Percentiles rank a stretch among this genome's conserved stretches.
Conservation (phyloP, 2,888 invertebrate species). For the Sturmia bella region DNA sequence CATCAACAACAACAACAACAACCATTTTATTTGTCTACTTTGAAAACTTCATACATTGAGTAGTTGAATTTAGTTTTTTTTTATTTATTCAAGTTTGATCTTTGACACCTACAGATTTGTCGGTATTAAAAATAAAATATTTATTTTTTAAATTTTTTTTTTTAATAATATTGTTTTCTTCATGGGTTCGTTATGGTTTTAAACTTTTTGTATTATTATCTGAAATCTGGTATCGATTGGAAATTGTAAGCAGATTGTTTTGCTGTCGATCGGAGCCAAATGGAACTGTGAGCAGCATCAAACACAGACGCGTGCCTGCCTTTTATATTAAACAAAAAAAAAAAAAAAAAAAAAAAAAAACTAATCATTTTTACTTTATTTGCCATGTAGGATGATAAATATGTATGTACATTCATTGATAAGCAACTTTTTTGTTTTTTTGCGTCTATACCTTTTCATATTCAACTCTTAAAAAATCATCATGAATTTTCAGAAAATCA, state of each 20-base stretch:
- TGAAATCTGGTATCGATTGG: conserved; percentile 49
- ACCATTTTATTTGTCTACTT: not conserved
- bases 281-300: conserved; percentile 20
- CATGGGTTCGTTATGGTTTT: conserved; percentile 10
- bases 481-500: conserved; percentile 26
- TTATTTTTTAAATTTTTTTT: conserved; percentile 23
- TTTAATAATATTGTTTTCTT: conserved; percentile 8
- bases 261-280: conserved; percentile 41
- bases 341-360: not conserved
- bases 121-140: conserved; percentile 53
- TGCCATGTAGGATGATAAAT: conserved; percentile 55
- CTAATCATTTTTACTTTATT: conserved; percentile 20
- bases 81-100: conserved; percentile 66
- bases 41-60: conserved; percentile 14
- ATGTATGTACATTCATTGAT: conserved; percentile 33
- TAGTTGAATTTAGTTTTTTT: conserved; percentile 1
- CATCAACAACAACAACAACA: conserved; percentile 13
- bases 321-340: not conserved
- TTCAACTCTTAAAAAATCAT: conserved; percentile 32
- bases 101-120: conserved; percentile 66
- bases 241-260: conserved; percentile 49
- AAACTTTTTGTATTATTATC: conserved; percentile 38
- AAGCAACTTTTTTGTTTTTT: conserved; percentile 2
- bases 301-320: conserved; percentile 57
- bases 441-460: conserved; percentile 20